Evolutionary conservation across 2,113 vertebrate species (phyloP).

Genomic region (pig (Sus scrofa)): T2T-Sscrofa CM000818.6:27062001-27062500

Average conservation of each 20-base stretch:
- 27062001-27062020: not conserved
- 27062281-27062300: slow-evolving; percentile 10
- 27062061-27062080: slow-evolving; percentile 33
- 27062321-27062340: not conserved
- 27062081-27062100: slow-evolving; percentile 13
- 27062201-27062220: not conserved
- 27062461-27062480: not conserved
- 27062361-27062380: not conserved
- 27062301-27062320: not conserved
- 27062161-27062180: not conserved
- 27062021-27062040: not conserved
- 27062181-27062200: not conserved
- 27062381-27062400: not conserved
- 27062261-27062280: not conserved
- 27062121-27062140: not conserved
- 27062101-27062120: not conserved
- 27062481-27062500: not conserved
- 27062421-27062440: not conserved
- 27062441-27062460: not conserved
- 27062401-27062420: not conserved
- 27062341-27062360: not conserved
- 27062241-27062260: slow-evolving; percentile 4
- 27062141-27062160: not conserved
- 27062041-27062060: not conserved
- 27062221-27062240: not conserved